These are phyloP conservation scores for Leuciscus idus DNA, from an alignment of 2,113 vertebrate genomes.

Conservation along the genomic window DNA sequence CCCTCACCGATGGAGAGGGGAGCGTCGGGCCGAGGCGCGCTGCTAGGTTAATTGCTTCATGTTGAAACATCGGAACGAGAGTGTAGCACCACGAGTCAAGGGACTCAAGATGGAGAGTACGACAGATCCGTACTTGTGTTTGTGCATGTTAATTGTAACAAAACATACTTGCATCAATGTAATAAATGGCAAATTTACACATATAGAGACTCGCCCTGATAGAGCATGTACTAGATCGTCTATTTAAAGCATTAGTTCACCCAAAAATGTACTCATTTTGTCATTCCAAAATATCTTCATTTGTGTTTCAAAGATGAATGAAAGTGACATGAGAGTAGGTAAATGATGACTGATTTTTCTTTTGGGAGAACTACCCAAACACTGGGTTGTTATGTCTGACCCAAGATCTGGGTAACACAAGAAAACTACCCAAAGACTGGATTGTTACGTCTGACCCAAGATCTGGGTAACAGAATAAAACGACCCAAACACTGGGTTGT, in stretches of 20 bases:
- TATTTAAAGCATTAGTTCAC: background rate
- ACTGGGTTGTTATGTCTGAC: too few species aligned
- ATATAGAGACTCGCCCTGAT: background rate
- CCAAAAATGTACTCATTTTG: too few species aligned
- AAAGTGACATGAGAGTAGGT: too few species aligned
- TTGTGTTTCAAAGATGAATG: too few species aligned
- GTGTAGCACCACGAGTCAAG: conserved; percentile 43
- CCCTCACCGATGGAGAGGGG: conserved; percentile 45
- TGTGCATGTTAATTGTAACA: conserved; percentile 1
- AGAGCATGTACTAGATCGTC: background rate
- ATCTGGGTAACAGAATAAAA: too few species aligned
- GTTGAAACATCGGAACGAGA: conserved; percentile 52
- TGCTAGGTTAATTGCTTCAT: conserved; percentile 65
- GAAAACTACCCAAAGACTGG: too few species aligned
- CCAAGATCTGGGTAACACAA: too few species aligned
- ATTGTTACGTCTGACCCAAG: too few species aligned
- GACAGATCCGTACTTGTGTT: background rate
- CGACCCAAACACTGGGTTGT: too few species aligned
- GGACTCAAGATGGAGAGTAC: conserved; percentile 28
- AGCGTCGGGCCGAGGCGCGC: conserved; percentile 17
- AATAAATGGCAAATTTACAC: background rate
- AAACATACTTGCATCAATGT: background rate
- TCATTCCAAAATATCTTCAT: too few species aligned
- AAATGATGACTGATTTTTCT: too few species aligned
- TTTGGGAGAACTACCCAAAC: too few species aligned